Evolutionary conservation across 2,797 vertebrate genomes (phyloP).

Genomic region (Sebastes hubbsi): DNA sequence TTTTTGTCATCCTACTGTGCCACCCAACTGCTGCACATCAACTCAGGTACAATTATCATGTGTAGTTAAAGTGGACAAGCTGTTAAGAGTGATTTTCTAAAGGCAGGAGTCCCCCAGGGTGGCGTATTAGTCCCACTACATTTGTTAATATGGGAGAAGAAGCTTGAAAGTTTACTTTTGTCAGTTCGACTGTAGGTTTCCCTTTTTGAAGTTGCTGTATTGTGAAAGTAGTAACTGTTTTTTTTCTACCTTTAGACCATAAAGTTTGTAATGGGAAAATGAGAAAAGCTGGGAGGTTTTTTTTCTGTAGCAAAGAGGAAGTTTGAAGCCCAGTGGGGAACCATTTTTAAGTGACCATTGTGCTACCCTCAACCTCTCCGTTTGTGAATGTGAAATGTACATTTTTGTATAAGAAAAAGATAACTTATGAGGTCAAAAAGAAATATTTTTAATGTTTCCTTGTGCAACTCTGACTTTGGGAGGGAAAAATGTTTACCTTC

Average conservation of each 20-base stretch:
- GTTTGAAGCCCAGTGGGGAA: conserved; percentile 24
- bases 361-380: conserved; percentile 59
- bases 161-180: conserved; percentile 26
- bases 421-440: conserved; percentile 81
- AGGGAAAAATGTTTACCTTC: conserved; percentile 59
- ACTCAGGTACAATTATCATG: conserved; percentile 66
- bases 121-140: conserved; percentile 17
- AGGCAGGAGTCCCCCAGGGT: background rate
- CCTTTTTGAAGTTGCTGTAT: conserved; percentile 46
- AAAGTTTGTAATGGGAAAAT: conserved; percentile 6
- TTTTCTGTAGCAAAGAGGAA: conserved; percentile 56
- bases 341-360: conserved; percentile 55
- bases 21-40: conserved; percentile 64
- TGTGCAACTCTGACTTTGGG: conserved; percentile 81
- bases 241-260: conserved; percentile 21
- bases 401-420: conserved; percentile 85
- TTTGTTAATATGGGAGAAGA: conserved; percentile 28
- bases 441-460: conserved; percentile 89
- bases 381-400: conserved; percentile 90
- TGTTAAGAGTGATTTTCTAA: conserved; percentile 23
- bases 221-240: conserved; percentile 40
- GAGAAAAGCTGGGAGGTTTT: background rate
- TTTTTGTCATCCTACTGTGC: conserved; percentile 57
- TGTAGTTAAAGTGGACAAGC: background rate
- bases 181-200: conserved; percentile 31